These are phyloP conservation scores for Zaprionus capensis DNA, from an alignment of 1,140 invertebrate genomes.

Conservation along the genomic window DNA sequence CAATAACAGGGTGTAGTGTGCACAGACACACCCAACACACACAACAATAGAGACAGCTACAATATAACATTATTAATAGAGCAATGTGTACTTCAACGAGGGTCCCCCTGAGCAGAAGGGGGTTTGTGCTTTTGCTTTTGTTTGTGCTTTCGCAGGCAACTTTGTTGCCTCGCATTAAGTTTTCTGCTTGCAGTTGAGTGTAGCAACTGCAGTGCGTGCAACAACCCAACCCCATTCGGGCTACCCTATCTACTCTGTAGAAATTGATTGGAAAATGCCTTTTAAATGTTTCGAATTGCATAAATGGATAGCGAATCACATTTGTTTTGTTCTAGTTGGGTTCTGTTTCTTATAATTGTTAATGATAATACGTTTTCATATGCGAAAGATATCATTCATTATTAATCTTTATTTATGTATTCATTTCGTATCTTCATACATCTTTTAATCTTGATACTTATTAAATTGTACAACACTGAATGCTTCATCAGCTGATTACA, in stretches of 20 bases:
- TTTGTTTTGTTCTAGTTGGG: not conserved
- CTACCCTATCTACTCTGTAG: not conserved
- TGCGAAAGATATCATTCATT: no score
- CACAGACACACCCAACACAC: not conserved
- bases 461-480: not conserved
- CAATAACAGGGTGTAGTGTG: conserved; percentile 4
- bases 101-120: conserved; percentile 4
- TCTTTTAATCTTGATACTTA: not conserved
- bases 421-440: no score
- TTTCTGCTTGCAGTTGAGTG: conserved; percentile 15
- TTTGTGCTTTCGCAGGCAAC: conserved; percentile 10
- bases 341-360: no score
- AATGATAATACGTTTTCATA: not conserved
- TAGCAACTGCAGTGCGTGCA: not conserved
- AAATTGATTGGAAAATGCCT: not conserved
- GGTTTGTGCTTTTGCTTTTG: conserved; percentile 1
- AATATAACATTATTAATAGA: conserved; percentile 43
- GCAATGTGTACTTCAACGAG: conserved; percentile 9
- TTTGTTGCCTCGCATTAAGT: conserved; percentile 31
- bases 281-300: not conserved
- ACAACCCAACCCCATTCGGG: not conserved
- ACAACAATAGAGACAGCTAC: conserved; percentile 27
- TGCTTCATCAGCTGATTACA: no score
- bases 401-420: no score
- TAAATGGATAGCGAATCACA: not conserved